Evolutionary conservation across 2,113 vertebrate genomes (phyloP).

Genomic region (Charadrius vociferus): DNA sequence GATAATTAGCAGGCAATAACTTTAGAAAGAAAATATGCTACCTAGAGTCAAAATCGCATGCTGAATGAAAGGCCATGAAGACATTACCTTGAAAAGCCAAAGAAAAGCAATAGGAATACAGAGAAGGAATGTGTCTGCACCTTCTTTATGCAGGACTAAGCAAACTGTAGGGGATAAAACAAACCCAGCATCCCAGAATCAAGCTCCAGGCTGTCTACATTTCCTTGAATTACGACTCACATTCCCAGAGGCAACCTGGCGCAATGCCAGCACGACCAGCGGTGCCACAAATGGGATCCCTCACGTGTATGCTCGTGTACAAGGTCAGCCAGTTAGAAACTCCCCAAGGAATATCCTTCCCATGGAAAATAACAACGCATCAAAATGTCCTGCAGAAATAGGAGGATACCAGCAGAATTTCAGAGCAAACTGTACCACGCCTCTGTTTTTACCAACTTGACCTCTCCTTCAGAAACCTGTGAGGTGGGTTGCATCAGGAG

Average conservation of each 20-base stretch:
- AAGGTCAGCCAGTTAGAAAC: not conserved
- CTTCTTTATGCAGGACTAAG: not conserved
- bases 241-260: not conserved
- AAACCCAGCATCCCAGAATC: not conserved
- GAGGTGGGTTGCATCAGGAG: not conserved
- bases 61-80: not conserved
- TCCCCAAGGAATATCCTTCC: not conserved
- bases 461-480: not conserved
- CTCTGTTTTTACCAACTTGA: not conserved
- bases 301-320: fast-evolving
- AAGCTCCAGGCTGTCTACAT: not conserved
- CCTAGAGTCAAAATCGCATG: not conserved
- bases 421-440: not conserved
- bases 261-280: not conserved
- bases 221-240: not conserved
- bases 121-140: not conserved
- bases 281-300: not conserved
- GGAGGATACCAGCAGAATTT: not conserved
- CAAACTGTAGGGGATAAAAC: not conserved
- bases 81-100: not conserved
- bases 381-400: not conserved
- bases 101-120: not conserved
- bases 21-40: not conserved
- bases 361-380: not conserved
- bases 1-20: not conserved